Percentiles rank a stretch among this genome's conserved stretches.
Conservation (phyloP, 1,140 invertebrate genomes). For the Drosophila tsacasi region DNA sequence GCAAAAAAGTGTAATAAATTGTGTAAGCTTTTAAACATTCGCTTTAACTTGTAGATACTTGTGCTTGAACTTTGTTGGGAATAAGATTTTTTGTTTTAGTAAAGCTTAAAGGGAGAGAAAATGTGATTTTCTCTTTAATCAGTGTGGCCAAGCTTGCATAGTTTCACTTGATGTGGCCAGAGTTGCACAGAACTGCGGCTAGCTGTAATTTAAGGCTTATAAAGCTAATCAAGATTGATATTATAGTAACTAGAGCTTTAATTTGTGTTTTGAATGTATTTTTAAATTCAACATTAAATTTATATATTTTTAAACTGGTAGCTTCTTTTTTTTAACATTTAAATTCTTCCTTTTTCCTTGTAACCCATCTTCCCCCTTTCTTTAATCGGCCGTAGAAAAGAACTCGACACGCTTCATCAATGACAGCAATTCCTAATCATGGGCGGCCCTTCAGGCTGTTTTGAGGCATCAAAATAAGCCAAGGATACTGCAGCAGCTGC, state of each 20-base stretch:
- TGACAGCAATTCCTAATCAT: conserved; percentile 43
- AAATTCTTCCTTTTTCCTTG: no score
- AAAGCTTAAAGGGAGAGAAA: background rate
- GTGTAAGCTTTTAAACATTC: conserved; percentile 1
- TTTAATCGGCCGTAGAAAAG: background rate
- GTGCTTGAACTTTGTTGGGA: background rate
- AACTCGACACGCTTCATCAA: conserved; percentile 27
- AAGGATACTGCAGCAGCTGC: conserved; percentile 27
- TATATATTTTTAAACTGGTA: no score
- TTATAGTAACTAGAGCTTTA: background rate
- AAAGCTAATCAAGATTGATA: no score
- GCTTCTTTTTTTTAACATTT: no score
- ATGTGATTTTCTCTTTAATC: accelerated
- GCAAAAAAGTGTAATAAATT: conserved; percentile 6
- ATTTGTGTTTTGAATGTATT: background rate
- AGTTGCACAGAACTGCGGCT: no score
- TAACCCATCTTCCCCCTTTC: background rate
- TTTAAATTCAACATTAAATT: background rate
- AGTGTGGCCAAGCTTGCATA: background rate
- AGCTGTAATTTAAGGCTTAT: background rate
- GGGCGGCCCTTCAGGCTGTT: conserved; percentile 16
- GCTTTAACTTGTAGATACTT: background rate
- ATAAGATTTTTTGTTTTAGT: background rate
- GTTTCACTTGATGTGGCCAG: background rate
- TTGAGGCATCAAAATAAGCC: conserved; percentile 11